These are phyloP conservation scores for Halcyon malimbica DNA, from an alignment of 2,113 vertebrate species.

Conservation along the genomic window DNA sequence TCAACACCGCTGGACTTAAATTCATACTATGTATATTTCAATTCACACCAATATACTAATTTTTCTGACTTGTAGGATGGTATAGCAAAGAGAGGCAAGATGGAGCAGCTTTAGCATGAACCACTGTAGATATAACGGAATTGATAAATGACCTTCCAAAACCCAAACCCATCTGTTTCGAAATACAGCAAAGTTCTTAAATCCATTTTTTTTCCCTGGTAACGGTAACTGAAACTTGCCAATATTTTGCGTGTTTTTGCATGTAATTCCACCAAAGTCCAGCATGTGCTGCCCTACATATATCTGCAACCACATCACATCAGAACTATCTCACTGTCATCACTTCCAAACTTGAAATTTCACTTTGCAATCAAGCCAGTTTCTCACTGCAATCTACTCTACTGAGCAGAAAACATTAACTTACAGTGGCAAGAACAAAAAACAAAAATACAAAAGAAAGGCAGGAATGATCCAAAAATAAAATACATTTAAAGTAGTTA, in stretches of 20 bases:
- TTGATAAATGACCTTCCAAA: not conserved
- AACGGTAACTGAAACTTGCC: not conserved
- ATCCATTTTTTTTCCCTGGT: accelerated
- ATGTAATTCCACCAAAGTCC: not conserved
- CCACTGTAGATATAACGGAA: not conserved
- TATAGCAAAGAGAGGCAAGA: not conserved
- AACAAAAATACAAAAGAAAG: not conserved
- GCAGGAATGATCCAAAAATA: not conserved
- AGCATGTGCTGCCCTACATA: not conserved
- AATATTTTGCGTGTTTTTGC: not conserved
- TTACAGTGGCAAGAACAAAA: not conserved
- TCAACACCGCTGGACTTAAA: not conserved
- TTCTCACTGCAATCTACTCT: not conserved
- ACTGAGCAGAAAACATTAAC: not conserved
- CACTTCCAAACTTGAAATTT: not conserved
- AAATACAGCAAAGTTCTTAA: not conserved
- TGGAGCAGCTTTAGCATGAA: not conserved
- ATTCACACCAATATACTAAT: not conserved
- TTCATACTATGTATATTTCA: not conserved
- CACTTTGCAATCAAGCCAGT: not conserved
- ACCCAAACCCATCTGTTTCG: not conserved
- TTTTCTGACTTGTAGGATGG: not conserved
- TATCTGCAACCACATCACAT: not conserved
- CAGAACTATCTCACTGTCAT: not conserved
- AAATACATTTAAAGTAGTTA: not conserved